These are phyloP conservation scores for Staurois parvus DNA, from an alignment of 2,797 vertebrate genomes.

Conservation along the genomic window DNA sequence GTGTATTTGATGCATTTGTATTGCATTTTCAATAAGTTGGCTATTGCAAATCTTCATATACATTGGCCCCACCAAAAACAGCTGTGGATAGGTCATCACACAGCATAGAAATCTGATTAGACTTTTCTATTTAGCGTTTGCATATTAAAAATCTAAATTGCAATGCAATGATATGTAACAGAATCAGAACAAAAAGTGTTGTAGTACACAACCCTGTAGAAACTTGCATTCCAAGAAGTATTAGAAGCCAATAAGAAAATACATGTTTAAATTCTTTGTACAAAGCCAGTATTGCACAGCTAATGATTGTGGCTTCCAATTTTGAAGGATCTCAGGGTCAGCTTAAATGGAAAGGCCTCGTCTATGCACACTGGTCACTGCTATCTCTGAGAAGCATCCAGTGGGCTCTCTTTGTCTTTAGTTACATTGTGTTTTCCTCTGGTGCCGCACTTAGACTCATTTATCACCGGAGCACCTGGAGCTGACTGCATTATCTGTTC, in stretches of 20 bases:
- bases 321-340: background rate
- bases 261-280: background rate
- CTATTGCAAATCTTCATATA: too few species aligned
- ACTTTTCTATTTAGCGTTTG: too few species aligned
- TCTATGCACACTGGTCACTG: slow-evolving; percentile 63
- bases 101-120: background rate
- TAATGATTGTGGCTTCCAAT: background rate
- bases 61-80: too few species aligned
- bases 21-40: too few species aligned
- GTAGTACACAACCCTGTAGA: too few species aligned
- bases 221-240: too few species aligned
- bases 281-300: background rate
- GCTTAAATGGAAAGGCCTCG: background rate
- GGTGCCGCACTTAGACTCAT: slow-evolving; percentile 80
- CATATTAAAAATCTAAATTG: too few species aligned
- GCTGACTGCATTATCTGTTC: slow-evolving; percentile 77
- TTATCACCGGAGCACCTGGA: slow-evolving; percentile 78
- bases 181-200: background rate
- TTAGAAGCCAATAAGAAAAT: too few species aligned
- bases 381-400: slow-evolving; percentile 64
- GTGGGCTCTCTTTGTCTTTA: slow-evolving; percentile 72
- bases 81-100: background rate
- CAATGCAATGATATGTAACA: background rate
- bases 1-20: too few species aligned
- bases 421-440: slow-evolving; percentile 74